Evolutionary conservation across 37 sponge, comb jelly and placozoan species (phyloP).

Genomic region (Tethya wilhelma): DNA sequence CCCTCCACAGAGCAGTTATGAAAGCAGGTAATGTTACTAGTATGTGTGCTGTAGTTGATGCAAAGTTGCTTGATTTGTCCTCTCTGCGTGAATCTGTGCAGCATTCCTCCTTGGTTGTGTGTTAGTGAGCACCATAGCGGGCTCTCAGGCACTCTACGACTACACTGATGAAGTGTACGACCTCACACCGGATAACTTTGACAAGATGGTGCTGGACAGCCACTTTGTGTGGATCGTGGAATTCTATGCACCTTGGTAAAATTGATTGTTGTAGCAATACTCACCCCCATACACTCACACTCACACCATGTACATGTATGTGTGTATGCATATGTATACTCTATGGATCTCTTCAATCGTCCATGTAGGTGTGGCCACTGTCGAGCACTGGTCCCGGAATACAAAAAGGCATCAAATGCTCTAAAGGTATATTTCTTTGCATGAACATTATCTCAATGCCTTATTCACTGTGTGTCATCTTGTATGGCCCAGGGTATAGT

Average conservation of each 20-base stretch:
- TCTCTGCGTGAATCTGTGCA: background rate
- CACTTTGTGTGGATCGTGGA: conserved; percentile 95
- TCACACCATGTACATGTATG: background rate
- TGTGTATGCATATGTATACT: background rate
- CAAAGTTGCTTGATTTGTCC: background rate
- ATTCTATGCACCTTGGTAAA: conserved; percentile 99
- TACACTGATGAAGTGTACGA: conserved; percentile 78
- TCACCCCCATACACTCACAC: background rate
- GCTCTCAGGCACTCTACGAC: conserved; percentile 64
- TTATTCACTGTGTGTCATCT: background rate
- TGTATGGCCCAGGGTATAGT: conserved; percentile 73
- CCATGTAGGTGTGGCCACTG: conserved; percentile 97
- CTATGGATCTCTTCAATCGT: background rate
- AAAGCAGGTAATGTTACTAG: background rate
- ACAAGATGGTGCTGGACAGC: conserved; percentile 76
- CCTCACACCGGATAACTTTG: conserved; percentile 88
- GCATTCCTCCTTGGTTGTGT: background rate
- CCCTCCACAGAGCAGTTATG: background rate
- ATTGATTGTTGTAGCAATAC: conserved; percentile 10
- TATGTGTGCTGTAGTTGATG: too few relatives aligned
- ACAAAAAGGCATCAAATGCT: conserved; percentile 95
- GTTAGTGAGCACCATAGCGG: background rate
- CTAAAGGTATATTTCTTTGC: conserved; percentile 67
- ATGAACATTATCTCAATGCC: background rate
- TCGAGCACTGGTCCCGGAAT: conserved; percentile 89